These are phyloP conservation scores for Periplaneta americana DNA, from an alignment of 1,140 invertebrate species.

Conservation along the genomic window DNA sequence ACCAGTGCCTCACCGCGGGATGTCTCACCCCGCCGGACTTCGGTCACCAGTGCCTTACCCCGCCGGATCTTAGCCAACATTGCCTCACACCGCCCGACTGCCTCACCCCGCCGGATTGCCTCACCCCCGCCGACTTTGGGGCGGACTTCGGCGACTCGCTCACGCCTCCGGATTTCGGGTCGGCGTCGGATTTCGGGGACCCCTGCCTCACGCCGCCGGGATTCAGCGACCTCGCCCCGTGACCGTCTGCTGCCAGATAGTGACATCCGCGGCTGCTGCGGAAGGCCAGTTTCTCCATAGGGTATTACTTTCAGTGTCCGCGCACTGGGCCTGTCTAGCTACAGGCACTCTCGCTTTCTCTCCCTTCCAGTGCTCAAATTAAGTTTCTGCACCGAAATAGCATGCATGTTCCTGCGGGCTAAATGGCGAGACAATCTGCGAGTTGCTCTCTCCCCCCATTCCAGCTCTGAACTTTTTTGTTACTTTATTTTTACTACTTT, in stretches of 20 bases:
- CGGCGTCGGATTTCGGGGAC: constrained; percentile 2
- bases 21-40: neutral
- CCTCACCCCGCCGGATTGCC: neutral
- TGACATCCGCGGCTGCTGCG: neutral
- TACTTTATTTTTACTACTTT: too few relatives aligned
- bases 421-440: too few relatives aligned
- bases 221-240: neutral
- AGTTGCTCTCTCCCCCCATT: too few relatives aligned
- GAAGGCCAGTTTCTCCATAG: neutral
- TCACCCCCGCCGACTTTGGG: constrained; percentile 4
- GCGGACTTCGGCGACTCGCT: constrained; percentile 9
- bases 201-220: neutral
- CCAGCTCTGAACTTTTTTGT: too few relatives aligned
- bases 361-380: too few relatives aligned
- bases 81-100: neutral
- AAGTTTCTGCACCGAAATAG: too few relatives aligned
- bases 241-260: neutral
- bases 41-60: neutral
- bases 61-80: neutral
- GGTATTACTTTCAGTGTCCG: too few relatives aligned
- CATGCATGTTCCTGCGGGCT: too few relatives aligned
- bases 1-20: neutral
- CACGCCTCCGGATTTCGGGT: neutral
- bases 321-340: too few relatives aligned
- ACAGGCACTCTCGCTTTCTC: too few relatives aligned